phyloP scores from a whole-genome alignment of 2,797 vertebrate genomes.

The Phalanger gymnotis region DNA sequence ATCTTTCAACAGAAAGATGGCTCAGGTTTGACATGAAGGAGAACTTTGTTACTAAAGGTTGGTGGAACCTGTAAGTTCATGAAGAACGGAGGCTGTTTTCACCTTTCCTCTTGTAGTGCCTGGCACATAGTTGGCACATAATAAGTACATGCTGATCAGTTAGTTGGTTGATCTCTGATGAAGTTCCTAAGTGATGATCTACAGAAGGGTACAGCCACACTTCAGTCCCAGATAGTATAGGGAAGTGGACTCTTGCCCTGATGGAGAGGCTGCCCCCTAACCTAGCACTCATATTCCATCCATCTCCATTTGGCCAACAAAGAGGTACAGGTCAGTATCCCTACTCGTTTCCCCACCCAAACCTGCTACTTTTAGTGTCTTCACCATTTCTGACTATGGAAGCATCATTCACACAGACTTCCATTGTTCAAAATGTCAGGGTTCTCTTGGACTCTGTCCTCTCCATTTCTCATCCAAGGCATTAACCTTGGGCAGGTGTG shows the following conservation, averaged over 20 bases:
- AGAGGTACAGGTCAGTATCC: neutral
- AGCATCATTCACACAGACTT: neutral
- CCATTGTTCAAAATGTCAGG: neutral
- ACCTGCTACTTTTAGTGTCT: neutral
- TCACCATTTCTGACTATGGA: neutral
- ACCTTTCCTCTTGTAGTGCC: too few species aligned
- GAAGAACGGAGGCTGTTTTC: neutral
- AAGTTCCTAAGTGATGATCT: neutral
- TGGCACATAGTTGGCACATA: neutral
- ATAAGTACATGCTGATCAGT: neutral
- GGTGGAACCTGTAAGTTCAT: neutral
- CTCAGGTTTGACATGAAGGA: fast-evolving
- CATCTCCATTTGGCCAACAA: neutral
- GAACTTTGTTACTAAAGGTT: fast-evolving
- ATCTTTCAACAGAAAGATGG: fast-evolving
- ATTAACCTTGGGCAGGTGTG: neutral
- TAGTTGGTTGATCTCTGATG: neutral
- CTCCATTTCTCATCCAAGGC: neutral
- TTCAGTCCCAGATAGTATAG: neutral
- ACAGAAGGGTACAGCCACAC: neutral
- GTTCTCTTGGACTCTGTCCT: neutral
- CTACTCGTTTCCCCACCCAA: neutral
- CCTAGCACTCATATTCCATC: neutral
- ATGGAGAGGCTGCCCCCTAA: neutral
- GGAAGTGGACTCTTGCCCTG: neutral